phyloP scores from a whole-genome alignment of 2,113 vertebrate genomes.

The Podarcis muralis region DNA sequence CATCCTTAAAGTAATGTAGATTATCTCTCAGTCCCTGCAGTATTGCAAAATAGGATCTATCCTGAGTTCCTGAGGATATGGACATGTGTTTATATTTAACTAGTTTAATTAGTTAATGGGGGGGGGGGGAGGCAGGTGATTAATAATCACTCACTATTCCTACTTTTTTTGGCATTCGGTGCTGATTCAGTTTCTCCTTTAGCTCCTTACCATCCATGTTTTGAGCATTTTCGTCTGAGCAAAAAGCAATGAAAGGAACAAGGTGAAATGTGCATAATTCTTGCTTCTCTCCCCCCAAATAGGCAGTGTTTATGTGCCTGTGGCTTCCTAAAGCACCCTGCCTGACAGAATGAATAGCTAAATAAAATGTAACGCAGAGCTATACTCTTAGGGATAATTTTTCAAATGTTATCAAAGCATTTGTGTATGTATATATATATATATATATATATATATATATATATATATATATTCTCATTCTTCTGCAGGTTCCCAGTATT shows the following conservation, averaged over 20 bases:
- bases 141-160: slow-evolving; percentile 27
- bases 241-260: slow-evolving; percentile 57
- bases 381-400: slow-evolving; percentile 55
- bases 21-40: neutral
- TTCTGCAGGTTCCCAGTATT: slow-evolving; percentile 66
- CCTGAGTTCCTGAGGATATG: neutral
- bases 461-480: slow-evolving; percentile 39
- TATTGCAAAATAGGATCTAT: neutral
- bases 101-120: neutral
- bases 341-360: slow-evolving; percentile 69
- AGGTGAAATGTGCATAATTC: slow-evolving; percentile 50
- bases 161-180: slow-evolving; percentile 2
- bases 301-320: slow-evolving; percentile 49
- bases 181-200: slow-evolving; percentile 60
- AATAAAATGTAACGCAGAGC: slow-evolving; percentile 56
- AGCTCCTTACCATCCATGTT: slow-evolving; percentile 38
- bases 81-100: neutral
- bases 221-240: slow-evolving; percentile 47
- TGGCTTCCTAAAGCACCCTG: slow-evolving; percentile 62
- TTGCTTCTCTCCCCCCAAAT: slow-evolving; percentile 39
- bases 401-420: slow-evolving; percentile 56
- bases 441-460: no score
- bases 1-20: neutral
- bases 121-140: neutral
- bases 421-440: neutral